Evolutionary conservation across 2,797 vertebrate species (phyloP), one percentile per base, ranked within the genome.

Genomic region (Scleropages formosus): DNA sequence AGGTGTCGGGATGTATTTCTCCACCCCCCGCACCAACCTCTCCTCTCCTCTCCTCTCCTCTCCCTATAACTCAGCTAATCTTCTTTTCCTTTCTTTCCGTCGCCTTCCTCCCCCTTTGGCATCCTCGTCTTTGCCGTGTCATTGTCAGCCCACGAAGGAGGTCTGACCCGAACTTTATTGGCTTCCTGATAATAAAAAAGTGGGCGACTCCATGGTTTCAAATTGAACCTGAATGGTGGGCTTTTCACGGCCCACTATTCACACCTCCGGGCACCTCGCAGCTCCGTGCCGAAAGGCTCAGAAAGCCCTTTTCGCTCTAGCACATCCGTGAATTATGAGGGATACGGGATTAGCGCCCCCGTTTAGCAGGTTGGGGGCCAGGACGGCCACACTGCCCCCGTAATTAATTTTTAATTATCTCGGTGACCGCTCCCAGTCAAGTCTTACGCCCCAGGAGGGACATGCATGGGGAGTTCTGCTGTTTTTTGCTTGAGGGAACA

Each of bases 101-200:
- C 46, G 73, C 77, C 71, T 56, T 74, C 71, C 66, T 31, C 59
- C 39, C 26, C 49, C 58, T 68, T 53, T 56, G 72, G 61, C n/a
- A 1, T 69, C 75, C 61, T 46, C 16, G 39, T 56, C 70, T 79
- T 62, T 53, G 51, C 59, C 77, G 49, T 78, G 78, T 82, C 77
- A 80, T 73, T 86, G 80, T 77, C 80, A 66, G 61, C 73, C 22
- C 78, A 65, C 73, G 26, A 22, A 74, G 80, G 80, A 78, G 74
- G 78, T 73, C 76, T 81, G 80, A 81, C 82, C 75, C 71, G n/a
- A 71, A 70, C 78, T 82, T 81, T 80, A 85, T 78, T 81, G 83
- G 78, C 78, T 87, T 85, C 83, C 83, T 84, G 80, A 79, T 83
- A 75, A 84, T 87, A 82, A 84, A 72, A 75, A 80, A 76, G 72